phyloP scores from a whole-genome alignment of 1,140 invertebrate genomes.

The Argopecten irradians region DNA sequence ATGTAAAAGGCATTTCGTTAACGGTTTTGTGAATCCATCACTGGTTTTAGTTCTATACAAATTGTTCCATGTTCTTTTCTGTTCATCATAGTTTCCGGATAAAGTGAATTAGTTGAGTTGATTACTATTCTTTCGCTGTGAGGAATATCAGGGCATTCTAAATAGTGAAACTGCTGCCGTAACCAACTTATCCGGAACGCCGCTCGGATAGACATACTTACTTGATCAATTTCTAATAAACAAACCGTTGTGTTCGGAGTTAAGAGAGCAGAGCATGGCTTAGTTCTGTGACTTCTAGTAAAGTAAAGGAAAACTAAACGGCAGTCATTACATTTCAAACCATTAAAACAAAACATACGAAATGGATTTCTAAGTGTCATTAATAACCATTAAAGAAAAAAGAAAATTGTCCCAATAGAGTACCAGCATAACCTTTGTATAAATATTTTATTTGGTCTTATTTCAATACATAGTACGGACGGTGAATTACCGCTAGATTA shows the following conservation, averaged over 20 bases:
- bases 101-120: neutral
- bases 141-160: neutral
- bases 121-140: neutral
- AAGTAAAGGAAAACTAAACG: neutral
- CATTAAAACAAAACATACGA: neutral
- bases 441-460: neutral
- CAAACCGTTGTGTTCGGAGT: neutral
- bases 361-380: neutral
- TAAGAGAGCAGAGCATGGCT: neutral
- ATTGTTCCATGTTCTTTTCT: neutral
- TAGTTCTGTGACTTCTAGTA: neutral
- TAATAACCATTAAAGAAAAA: neutral
- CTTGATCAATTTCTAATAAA: neutral
- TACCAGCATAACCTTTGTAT: neutral
- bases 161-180: neutral
- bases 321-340: neutral
- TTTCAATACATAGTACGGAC: neutral
- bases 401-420: neutral
- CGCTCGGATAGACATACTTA: neutral
- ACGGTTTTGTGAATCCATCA: neutral
- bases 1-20: neutral
- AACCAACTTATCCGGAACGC: neutral
- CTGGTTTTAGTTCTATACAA: neutral
- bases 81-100: slow-evolving; percentile 9
- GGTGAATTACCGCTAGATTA: neutral